A percentile compares a stretch with the other conserved stretches of the same genome.
Evolutionary conservation across 2,113 vertebrate genomes (phyloP).

Genomic region (Antechinus stuartii): DNA sequence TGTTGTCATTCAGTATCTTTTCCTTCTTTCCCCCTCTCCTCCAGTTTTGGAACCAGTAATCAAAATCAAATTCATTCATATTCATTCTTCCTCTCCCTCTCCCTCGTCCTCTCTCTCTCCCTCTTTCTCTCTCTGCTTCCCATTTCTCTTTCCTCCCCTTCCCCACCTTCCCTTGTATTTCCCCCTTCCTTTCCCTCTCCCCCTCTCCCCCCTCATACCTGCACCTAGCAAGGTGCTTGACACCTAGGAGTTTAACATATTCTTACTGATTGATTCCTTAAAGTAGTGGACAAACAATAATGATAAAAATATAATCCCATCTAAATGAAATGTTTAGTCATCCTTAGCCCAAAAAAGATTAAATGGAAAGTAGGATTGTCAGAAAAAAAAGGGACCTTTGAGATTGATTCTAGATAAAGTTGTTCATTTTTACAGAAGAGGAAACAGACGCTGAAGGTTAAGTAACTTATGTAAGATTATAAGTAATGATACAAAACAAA

Average conservation of each 20-base stretch:
- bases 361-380: not conserved
- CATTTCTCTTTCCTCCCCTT: no score
- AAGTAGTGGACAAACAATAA: not conserved
- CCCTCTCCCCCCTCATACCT: no score
- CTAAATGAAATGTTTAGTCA: not conserved
- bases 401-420: not conserved
- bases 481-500: not conserved
- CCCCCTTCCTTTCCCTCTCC: no score
- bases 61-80: not conserved
- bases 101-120: no score
- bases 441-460: not conserved
- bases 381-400: not conserved
- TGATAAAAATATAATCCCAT: not conserved
- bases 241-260: not conserved
- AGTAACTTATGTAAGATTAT: not conserved
- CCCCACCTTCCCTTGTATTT: no score
- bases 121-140: no score
- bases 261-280: not conserved
- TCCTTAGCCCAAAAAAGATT: not conserved
- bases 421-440: not conserved
- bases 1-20: not conserved
- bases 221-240: not conserved
- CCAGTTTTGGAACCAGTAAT: not conserved
- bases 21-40: constrained; percentile 16
- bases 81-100: no score